These are phyloP conservation scores for Erithacus rubecula DNA, from an alignment of 2,797 vertebrate species.

Conservation along the genomic window DNA sequence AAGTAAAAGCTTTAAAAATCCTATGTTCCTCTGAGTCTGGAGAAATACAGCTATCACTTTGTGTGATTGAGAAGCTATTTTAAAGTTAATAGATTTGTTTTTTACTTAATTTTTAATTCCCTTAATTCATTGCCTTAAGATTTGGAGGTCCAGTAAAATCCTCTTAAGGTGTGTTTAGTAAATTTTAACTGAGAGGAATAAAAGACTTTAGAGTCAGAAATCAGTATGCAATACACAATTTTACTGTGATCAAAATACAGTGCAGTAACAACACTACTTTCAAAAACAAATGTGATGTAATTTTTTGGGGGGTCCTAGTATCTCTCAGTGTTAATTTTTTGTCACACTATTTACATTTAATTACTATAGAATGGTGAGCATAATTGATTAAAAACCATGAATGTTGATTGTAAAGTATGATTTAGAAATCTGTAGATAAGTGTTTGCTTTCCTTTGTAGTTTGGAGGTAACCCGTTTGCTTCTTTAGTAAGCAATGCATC, in stretches of 20 bases:
- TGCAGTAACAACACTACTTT: background rate
- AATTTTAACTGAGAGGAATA: background rate
- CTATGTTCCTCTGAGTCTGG: background rate
- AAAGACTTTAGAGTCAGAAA: background rate
- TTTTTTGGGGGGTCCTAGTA: background rate
- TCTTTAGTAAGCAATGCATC: conserved; percentile 79
- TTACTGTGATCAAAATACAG: background rate
- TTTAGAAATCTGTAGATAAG: background rate
- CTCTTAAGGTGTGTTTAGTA: background rate
- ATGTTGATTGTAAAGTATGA: background rate
- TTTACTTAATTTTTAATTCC: background rate
- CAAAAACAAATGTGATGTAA: background rate
- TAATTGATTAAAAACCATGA: background rate
- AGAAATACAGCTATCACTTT: background rate
- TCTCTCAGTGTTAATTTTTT: background rate
- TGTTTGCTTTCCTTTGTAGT: conserved; percentile 68
- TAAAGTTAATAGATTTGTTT: background rate
- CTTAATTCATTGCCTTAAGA: background rate
- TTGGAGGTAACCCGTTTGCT: conserved; percentile 84
- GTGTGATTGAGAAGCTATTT: background rate
- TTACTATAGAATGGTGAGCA: background rate
- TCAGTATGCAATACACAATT: background rate
- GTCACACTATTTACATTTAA: background rate
- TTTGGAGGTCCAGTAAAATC: background rate
- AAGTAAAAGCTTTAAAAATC: background rate